Conservation (phyloP, 2,797 vertebrate species). For the Gobio occitaniae region DNA sequence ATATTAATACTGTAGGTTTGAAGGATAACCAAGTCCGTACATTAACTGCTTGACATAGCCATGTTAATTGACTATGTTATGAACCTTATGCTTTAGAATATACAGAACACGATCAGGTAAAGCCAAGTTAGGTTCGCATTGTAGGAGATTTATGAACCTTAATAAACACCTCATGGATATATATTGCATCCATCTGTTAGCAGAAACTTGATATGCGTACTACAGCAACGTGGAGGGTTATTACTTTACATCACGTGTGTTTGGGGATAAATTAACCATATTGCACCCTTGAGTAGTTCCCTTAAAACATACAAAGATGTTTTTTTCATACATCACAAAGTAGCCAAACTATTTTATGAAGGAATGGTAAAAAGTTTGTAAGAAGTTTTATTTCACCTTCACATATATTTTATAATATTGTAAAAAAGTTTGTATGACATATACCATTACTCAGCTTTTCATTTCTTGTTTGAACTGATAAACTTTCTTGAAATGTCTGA, state of each 20-base stretch:
- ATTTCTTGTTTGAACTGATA: not conserved
- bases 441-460: not conserved
- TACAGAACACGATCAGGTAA: not conserved
- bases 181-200: slow-evolving; percentile 20
- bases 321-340: not conserved
- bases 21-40: slow-evolving; percentile 1
- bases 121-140: not conserved
- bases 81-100: slow-evolving; percentile 4
- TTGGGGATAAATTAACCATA: not conserved
- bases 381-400: not conserved
- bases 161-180: slow-evolving; percentile 21
- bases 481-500: not conserved
- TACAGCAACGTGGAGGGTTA: not conserved
- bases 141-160: slow-evolving; percentile 16
- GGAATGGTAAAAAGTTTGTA: not conserved
- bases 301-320: not conserved
- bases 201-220: not conserved
- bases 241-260: not conserved
- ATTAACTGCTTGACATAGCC: not conserved
- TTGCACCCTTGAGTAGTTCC: not conserved
- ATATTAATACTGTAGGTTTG: slow-evolving; percentile 4
- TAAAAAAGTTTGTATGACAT: not conserved
- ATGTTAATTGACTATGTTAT: not conserved
- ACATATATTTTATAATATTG: not conserved
- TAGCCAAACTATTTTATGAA: not conserved